Conservation (phyloP, 2,113 vertebrate species). For the Vanacampus margaritifer region DNA sequence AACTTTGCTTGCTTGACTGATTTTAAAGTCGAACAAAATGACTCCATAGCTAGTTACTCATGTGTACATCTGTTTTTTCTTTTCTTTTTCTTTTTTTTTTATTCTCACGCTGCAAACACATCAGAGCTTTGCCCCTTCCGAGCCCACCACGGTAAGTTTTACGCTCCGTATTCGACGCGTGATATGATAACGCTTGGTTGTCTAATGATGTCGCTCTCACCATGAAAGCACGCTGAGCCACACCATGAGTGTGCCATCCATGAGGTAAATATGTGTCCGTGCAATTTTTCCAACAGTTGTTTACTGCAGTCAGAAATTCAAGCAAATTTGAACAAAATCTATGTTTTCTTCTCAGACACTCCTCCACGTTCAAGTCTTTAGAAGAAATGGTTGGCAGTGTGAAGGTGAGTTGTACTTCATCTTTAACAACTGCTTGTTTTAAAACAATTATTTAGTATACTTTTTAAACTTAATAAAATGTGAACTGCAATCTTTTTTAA, state of each 20-base stretch:
- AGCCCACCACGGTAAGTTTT: slow-evolving; percentile 86
- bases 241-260: slow-evolving; percentile 92
- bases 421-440: too few relatives aligned
- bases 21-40: not conserved
- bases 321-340: not conserved
- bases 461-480: too few relatives aligned
- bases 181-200: not conserved
- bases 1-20: too few relatives aligned
- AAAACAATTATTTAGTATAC: too few relatives aligned
- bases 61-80: slow-evolving; percentile 34
- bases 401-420: slow-evolving; percentile 75
- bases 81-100: slow-evolving; percentile 21
- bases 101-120: slow-evolving; percentile 52
- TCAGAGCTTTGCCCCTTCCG: slow-evolving; percentile 85
- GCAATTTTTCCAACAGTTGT: slow-evolving; percentile 17
- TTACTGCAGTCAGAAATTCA: not conserved
- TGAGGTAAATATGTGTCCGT: slow-evolving; percentile 82
- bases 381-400: slow-evolving; percentile 87
- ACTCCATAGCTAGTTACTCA: not conserved
- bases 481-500: too few relatives aligned
- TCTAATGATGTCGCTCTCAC: not conserved
- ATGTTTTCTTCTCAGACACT: slow-evolving; percentile 77
- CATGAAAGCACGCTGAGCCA: slow-evolving; percentile 81
- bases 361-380: slow-evolving; percentile 90
- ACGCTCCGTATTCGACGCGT: not conserved